phyloP scores from a whole-genome alignment of 2,888 invertebrate species.

The Chrysodeixis includens region DNA sequence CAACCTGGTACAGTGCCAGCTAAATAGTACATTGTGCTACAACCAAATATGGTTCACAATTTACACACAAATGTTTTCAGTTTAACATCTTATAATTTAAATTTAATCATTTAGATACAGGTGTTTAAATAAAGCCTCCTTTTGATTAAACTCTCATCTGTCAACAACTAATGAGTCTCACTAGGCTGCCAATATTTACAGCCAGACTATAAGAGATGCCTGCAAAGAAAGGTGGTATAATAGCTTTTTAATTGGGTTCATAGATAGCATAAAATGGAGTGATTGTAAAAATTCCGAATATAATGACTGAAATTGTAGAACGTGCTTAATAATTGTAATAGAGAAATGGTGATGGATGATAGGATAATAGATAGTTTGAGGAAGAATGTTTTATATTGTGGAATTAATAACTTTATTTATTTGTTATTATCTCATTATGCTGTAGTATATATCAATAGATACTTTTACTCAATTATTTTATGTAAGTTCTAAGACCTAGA shows the following conservation, averaged over 20 bases:
- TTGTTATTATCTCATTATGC: slow-evolving; percentile 11
- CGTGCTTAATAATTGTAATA: slow-evolving; percentile 20
- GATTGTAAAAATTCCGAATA: slow-evolving; percentile 3
- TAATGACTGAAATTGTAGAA: slow-evolving; percentile 31
- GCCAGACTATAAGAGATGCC: slow-evolving; percentile 8
- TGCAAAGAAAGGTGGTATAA: neutral
- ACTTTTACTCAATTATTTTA: slow-evolving; percentile 1
- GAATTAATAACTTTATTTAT: slow-evolving; percentile 23
- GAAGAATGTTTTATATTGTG: slow-evolving; percentile 1
- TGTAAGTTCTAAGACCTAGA: neutral
- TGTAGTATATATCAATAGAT: slow-evolving; percentile 10
- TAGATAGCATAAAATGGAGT: slow-evolving; percentile 22
- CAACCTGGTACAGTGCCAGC: neutral
- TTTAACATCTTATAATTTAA: slow-evolving; percentile 14
- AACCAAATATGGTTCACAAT: slow-evolving; percentile 37
- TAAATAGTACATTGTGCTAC: slow-evolving; percentile 25
- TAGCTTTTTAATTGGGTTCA: slow-evolving; percentile 3
- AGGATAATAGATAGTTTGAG: slow-evolving; percentile 17
- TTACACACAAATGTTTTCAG: slow-evolving; percentile 1
- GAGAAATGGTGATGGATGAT: slow-evolving; percentile 43
- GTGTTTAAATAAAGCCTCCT: slow-evolving; percentile 23
- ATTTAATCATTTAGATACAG: slow-evolving; percentile 6
- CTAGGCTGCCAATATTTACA: neutral
- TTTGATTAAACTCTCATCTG: slow-evolving; percentile 12
- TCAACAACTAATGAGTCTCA: slow-evolving; percentile 11